Evolutionary conservation across 2,888 invertebrate genomes (phyloP).

Genomic region (Hypena proboscidalis): DNA sequence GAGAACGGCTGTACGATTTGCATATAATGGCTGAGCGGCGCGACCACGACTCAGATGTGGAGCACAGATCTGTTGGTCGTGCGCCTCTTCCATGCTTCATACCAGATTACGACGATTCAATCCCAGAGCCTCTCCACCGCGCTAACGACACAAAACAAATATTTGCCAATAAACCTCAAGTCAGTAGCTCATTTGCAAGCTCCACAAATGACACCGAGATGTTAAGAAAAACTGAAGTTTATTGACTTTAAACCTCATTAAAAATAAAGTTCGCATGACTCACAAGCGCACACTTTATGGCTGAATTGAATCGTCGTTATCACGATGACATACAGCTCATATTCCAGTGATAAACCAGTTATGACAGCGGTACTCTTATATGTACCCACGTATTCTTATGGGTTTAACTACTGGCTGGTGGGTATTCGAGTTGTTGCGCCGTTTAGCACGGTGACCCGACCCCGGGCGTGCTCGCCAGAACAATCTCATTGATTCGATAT

Average conservation of each 20-base stretch:
- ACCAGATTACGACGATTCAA: constrained; percentile 60
- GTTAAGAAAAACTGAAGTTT: constrained; percentile 56
- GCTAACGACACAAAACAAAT: constrained; percentile 28
- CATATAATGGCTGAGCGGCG: constrained; percentile 74
- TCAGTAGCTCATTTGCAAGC: constrained; percentile 45
- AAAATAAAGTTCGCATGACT: constrained; percentile 63
- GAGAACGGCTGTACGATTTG: constrained; percentile 66
- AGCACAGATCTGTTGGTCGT: constrained; percentile 71
- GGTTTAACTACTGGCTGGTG: constrained; percentile 49
- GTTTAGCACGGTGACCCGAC: constrained; percentile 76
- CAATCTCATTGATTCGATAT: constrained; percentile 75
- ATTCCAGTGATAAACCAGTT: constrained; percentile 49
- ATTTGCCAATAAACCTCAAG: constrained; percentile 42
- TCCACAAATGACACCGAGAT: constrained; percentile 37
- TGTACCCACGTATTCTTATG: constrained; percentile 55
- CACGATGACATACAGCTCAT: constrained; percentile 43
- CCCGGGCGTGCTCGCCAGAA: constrained; percentile 63
- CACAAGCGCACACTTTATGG: constrained; percentile 53
- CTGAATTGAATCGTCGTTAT: constrained; percentile 47
- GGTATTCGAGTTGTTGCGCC: constrained; percentile 66
- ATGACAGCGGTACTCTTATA: constrained; percentile 42
- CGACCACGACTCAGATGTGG: constrained; percentile 76
- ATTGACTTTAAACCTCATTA: constrained; percentile 61
- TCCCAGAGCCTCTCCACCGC: constrained; percentile 37
- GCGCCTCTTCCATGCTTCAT: constrained; percentile 61